Evolutionary conservation across 2,888 invertebrate species (phyloP).

Genomic region (Resseliella maxima): DNA sequence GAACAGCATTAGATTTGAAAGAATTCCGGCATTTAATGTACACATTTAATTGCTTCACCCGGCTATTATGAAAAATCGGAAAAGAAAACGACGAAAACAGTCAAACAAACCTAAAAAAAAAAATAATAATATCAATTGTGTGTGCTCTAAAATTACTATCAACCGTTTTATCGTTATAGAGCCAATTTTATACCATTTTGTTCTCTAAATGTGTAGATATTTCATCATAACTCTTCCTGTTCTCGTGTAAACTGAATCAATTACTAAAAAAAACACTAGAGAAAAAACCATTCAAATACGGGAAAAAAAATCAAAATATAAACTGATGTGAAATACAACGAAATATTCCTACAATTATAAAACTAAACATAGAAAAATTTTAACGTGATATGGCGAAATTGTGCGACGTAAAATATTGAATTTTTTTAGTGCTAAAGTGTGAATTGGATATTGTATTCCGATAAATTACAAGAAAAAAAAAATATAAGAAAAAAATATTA

Average conservation of each 20-base stretch:
- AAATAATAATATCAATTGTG: no score
- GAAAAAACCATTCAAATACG: neutral
- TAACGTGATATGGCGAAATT: neutral
- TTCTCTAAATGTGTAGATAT: conserved; percentile 14
- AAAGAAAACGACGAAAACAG: neutral
- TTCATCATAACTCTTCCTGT: conserved; percentile 11
- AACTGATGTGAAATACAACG: neutral
- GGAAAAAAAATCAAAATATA: neutral
- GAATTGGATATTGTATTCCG: neutral
- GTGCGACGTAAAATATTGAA: neutral
- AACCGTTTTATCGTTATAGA: neutral
- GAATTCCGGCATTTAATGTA: neutral
- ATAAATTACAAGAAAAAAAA: neutral
- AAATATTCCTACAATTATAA: neutral
- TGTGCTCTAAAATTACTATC: neutral
- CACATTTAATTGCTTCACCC: neutral
- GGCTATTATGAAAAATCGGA: neutral
- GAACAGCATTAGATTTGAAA: conserved; percentile 29
- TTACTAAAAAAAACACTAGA: neutral
- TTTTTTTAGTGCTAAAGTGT: neutral
- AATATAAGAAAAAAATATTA: neutral
- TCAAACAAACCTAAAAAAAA: neutral
- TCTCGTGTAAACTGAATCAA: neutral
- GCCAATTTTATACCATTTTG: neutral
- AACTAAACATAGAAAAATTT: neutral